These are phyloP conservation scores for Philypnodon macrostomus DNA, from an alignment of 2,797 vertebrate genomes.

Conservation along the genomic window DNA sequence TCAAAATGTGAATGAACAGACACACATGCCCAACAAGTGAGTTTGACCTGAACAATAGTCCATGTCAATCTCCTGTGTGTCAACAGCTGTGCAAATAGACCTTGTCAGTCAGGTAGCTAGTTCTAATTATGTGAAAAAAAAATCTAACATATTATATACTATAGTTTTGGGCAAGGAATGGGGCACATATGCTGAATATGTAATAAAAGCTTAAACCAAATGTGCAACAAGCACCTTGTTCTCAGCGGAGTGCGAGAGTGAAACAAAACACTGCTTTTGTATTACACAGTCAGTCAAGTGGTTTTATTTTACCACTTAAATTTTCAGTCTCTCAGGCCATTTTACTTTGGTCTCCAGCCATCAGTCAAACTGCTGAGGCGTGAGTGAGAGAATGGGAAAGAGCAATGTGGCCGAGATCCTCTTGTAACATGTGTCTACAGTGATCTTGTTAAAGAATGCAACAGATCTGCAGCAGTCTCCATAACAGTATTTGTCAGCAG, in stretches of 20 bases:
- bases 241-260: conserved; percentile 75
- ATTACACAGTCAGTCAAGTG: conserved; percentile 96
- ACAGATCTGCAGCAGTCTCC: conserved; percentile 80
- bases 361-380: conserved; percentile 98
- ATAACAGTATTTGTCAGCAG: conserved; percentile 85
- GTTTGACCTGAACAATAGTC: conserved; percentile 73
- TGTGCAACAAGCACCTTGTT: conserved; percentile 71
- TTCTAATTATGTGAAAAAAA: too few relatives aligned
- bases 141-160: conserved; percentile 90
- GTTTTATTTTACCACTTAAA: conserved; percentile 97
- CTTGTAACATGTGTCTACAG: conserved; percentile 96
- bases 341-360: conserved; percentile 92
- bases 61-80: conserved; percentile 82
- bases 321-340: conserved; percentile 95
- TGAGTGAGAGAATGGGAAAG: conserved; percentile 69
- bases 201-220: conserved; percentile 63
- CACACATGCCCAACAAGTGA: not conserved
- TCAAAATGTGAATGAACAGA: not conserved
- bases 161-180: conserved; percentile 32
- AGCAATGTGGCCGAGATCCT: conserved; percentile 88
- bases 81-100: conserved; percentile 92
- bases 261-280: conserved; percentile 82
- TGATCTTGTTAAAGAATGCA: conserved; percentile 96
- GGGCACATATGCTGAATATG: conserved; percentile 80
- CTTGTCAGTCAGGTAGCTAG: conserved; percentile 43